These are phyloP conservation scores for Heterohyrax brucei DNA, from an alignment of 2,797 vertebrate genomes.

Conservation along the genomic window DNA sequence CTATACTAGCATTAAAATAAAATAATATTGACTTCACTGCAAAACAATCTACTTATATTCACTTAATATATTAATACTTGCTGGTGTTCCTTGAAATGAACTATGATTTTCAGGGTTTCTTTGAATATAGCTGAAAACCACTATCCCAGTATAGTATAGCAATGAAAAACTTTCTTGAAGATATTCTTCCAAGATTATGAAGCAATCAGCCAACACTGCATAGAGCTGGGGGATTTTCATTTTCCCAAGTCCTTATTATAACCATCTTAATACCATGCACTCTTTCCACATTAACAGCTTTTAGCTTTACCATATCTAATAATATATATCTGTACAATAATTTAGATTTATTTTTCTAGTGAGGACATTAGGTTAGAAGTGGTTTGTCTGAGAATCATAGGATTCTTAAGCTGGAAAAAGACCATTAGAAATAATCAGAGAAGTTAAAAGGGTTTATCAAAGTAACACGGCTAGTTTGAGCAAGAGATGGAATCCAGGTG, in stretches of 20 bases:
- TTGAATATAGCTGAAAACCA: not conserved
- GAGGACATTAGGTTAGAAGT: not conserved
- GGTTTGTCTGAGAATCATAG: not conserved
- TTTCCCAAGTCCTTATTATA: not conserved
- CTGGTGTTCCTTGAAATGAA: not conserved
- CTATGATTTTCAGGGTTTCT: not conserved
- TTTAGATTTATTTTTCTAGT: not conserved
- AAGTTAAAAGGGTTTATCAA: not conserved
- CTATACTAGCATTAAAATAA: not conserved
- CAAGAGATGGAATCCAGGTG: not conserved
- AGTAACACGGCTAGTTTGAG: not conserved
- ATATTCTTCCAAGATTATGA: not conserved
- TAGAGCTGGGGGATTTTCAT: not conserved
- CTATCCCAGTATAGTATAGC: not conserved
- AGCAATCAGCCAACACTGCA: not conserved
- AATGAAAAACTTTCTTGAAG: not conserved
- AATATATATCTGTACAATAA: not conserved
- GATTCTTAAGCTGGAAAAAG: not conserved
- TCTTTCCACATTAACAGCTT: not conserved
- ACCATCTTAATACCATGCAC: not conserved
- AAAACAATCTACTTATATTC: not conserved
- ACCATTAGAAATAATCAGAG: not conserved
- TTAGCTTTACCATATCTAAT: not conserved
- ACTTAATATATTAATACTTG: not conserved
- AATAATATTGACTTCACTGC: not conserved